These are phyloP conservation scores for Colistium nudipinnis DNA, from an alignment of 2,113 vertebrate genomes.

Conservation along the genomic window DNA sequence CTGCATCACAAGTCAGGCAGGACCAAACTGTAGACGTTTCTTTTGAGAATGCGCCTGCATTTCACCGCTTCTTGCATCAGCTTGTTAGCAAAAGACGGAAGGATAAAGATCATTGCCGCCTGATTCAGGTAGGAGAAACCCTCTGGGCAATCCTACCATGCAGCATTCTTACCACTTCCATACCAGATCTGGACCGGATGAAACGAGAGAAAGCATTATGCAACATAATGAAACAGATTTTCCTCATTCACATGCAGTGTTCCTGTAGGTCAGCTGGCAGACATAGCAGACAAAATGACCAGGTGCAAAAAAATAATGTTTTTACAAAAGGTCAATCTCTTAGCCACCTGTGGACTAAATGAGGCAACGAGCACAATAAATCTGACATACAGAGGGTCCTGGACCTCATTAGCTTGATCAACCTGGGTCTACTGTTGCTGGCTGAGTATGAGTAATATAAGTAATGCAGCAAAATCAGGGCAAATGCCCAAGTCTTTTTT, in stretches of 20 bases:
- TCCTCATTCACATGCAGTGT: not conserved
- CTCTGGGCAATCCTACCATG: conserved; percentile 24
- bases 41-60: no score
- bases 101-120: not conserved
- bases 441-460: not conserved
- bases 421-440: not conserved
- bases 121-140: conserved; percentile 15
- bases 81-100: no score
- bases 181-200: not conserved
- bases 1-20: no score
- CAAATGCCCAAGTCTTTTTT: no score
- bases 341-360: not conserved
- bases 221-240: not conserved
- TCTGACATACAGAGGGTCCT: not conserved
- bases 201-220: not conserved
- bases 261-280: not conserved
- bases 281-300: not conserved
- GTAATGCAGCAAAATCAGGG: no score
- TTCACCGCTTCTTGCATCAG: no score
- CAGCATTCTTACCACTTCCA: no score
- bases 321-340: not conserved
- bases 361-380: not conserved
- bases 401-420: not conserved
- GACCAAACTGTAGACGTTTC: no score
- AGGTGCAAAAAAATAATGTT: conserved; percentile 6